Evolutionary conservation across 2,888 invertebrate species (phyloP).

Genomic region (Coenonympha glycerion): DNA sequence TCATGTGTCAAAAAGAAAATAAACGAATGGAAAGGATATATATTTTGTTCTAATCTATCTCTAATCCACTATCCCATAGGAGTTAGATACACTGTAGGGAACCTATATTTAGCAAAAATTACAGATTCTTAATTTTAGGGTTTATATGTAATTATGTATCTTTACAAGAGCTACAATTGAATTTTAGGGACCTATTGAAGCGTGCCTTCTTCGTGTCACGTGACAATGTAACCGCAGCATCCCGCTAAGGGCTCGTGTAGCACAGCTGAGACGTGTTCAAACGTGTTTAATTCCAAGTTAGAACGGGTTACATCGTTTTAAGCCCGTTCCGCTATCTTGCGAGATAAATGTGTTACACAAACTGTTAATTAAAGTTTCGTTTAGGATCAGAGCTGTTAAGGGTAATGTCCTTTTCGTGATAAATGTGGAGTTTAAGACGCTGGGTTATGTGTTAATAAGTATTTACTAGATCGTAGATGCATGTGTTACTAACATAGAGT

Average conservation of each 20-base stretch:
- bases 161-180: not conserved
- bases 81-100: no score
- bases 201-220: conserved; percentile 51
- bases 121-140: no score
- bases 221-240: conserved; percentile 28
- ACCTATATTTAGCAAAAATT: no score
- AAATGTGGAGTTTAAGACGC: conserved; percentile 8
- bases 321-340: conserved; percentile 23
- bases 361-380: conserved; percentile 31
- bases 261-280: conserved; percentile 32
- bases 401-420: conserved; percentile 23
- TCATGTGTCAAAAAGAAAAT: no score
- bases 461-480: no score
- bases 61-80: no score
- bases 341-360: conserved; percentile 27
- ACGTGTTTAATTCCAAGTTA: conserved; percentile 30
- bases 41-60: no score
- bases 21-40: no score
- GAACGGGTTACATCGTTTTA: conserved; percentile 25
- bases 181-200: no score
- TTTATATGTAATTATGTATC: no score
- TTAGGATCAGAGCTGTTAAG: conserved; percentile 20
- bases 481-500: no score
- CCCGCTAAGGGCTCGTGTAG: conserved; percentile 37
- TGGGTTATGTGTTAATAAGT: not conserved